Evolutionary conservation across 2,113 vertebrate species (phyloP).

Genomic region (Oreochromis tanganicae): DNA sequence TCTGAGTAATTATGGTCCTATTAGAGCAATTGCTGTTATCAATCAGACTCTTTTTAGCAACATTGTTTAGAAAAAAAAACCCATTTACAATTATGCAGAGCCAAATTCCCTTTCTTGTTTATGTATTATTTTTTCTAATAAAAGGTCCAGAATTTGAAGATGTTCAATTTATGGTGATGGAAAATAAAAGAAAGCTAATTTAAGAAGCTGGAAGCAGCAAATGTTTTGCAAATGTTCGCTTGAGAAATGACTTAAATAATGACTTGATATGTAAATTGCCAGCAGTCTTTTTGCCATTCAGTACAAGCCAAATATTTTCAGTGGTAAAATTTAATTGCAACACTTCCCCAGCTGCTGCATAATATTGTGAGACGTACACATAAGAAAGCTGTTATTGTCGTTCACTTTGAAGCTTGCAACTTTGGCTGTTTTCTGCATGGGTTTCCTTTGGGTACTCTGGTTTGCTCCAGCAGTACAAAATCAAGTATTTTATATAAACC

Average conservation of each 20-base stretch:
- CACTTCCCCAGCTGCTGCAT: not conserved
- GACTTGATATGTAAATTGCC: not conserved
- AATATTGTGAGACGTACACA: not conserved
- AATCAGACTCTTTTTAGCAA: not conserved
- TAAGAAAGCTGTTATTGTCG: not conserved
- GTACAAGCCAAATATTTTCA: not conserved
- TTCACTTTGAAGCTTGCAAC: not conserved
- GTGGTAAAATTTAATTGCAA: not conserved
- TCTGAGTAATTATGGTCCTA: not conserved
- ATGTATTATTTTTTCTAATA: not conserved
- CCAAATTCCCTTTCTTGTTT: not conserved
- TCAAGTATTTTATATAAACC: not conserved
- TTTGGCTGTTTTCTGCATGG: not conserved
- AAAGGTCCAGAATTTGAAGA: not conserved
- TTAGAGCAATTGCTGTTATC: not conserved
- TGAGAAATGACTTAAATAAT: not conserved
- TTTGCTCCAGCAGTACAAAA: not conserved
- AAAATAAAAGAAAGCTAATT: not conserved
- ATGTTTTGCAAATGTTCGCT: not conserved
- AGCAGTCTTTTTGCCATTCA: not conserved
- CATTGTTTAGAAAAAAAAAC: accelerated
- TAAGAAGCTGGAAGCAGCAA: not conserved
- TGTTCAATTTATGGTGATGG: not conserved
- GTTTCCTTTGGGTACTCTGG: not conserved
- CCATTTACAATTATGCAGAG: not conserved